Percentiles rank a stretch among this genome's conserved stretches.
These are phyloP conservation scores for Patiria pectinifera DNA, from an alignment of 53 echinoderm and acorn worm species.

Conservation along the genomic window DNA sequence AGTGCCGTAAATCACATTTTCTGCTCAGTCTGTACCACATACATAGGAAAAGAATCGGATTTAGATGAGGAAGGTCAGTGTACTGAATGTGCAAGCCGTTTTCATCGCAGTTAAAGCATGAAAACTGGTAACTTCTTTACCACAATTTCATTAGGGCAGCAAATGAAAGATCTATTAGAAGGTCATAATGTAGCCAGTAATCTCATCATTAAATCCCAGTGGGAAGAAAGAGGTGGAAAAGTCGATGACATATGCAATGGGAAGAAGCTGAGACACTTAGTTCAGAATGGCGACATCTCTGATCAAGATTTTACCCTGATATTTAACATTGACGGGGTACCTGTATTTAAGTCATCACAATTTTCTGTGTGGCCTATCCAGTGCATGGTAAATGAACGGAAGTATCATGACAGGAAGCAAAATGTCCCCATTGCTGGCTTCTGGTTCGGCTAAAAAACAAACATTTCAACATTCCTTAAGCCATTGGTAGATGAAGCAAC, in stretches of 20 bases:
- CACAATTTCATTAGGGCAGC: background rate
- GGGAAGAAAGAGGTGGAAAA: too few relatives aligned
- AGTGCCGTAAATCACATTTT: background rate
- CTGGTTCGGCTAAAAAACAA: conserved; percentile 53
- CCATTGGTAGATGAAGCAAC: conserved; percentile 57
- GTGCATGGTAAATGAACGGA: conserved; percentile 45
- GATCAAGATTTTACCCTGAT: conserved; percentile 43
- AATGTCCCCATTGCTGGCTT: conserved; percentile 48
- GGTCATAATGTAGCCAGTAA: too few relatives aligned
- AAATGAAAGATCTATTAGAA: background rate
- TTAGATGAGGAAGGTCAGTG: background rate
- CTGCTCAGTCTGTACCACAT: background rate
- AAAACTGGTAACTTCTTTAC: background rate
- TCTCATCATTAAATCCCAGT: too few relatives aligned
- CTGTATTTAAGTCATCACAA: conserved; percentile 49
- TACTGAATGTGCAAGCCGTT: background rate
- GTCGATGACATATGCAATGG: too few relatives aligned
- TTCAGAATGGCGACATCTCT: background rate
- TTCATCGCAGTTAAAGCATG: background rate
- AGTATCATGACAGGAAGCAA: background rate
- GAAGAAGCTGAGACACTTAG: too few relatives aligned
- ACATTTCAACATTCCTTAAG: conserved; percentile 40
- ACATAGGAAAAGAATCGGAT: background rate
- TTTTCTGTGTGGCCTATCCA: conserved; percentile 56
- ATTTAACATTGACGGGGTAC: conserved; percentile 58